Evolutionary conservation across 2,888 invertebrate species (phyloP), one percentile per base, ranked within the genome.

Genomic region (Xanthia icteritia): DNA sequence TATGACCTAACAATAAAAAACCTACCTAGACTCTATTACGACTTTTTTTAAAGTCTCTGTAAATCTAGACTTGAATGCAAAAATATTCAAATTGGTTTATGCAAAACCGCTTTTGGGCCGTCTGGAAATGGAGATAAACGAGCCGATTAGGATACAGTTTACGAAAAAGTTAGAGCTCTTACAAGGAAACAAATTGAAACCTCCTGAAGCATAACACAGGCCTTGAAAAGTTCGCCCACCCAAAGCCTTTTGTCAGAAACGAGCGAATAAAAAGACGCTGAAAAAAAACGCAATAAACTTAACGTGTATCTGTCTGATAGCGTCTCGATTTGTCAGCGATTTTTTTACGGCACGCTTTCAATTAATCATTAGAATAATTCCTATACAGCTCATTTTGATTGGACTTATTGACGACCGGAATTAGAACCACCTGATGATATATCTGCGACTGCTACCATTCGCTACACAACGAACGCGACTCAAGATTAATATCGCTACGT

Each of bases 151-250:
- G 75, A 82, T 77, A 75, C 70, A 85, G 68, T 83, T 81, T 82
- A 86, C 79, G 79, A 84, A 87, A 88, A 87, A 60, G 64, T 65
- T 80, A 73, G 73, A 82, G 74, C 75, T 83, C 76, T 78, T 80
- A 85, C 81, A 76, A 89, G 88, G 87, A 90, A 91, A 84, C 85
- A 70, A 84, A 86, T 86, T 86, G 86, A 87, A 90, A 89, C 81
- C 90, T 92, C 93, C 95, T 95, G 95, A 95, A 95, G 95, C 94
- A 93, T 90, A 94, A 93, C 94, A 85, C 82, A 81, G 94, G 92
- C 95, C 95, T 96, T 96, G 96, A 94, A 90, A 92, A 91, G 96
- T 95, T 96, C 95, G 93, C 90, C 91, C 90, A 96, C 95, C 95
- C 51, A 90, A 86, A 90, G 88, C 87, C 93, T 93, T 94, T 95